Conservation (phyloP, 1,140 invertebrate species). For the Chlorops oryzae region DNA sequence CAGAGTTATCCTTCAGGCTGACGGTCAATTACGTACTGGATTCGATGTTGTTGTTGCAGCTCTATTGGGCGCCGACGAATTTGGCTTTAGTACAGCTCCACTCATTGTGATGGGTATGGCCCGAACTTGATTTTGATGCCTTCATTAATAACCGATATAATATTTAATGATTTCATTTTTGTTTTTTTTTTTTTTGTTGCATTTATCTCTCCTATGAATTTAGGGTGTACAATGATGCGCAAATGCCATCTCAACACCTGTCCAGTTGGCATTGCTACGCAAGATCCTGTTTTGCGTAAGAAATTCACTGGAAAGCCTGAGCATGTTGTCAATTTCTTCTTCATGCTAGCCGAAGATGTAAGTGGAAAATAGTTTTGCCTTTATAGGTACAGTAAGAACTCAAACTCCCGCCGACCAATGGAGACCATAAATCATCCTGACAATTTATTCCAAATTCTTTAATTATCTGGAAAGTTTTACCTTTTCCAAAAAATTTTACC, state of each 20-base stretch:
- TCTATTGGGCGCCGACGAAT: slow-evolving; percentile 93
- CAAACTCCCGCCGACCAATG: no score
- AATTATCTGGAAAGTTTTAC: no score
- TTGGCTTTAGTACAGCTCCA: slow-evolving; percentile 97
- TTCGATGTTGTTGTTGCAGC: slow-evolving; percentile 97
- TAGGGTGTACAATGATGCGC: slow-evolving; percentile 98
- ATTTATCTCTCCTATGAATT: background rate
- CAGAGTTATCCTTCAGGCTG: slow-evolving; percentile 89
- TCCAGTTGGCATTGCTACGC: slow-evolving; percentile 96
- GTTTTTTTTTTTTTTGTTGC: background rate
- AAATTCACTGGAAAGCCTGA: slow-evolving; percentile 98
- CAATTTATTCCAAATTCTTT: no score
- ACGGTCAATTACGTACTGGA: slow-evolving; percentile 89
- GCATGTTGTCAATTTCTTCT: slow-evolving; percentile 96
- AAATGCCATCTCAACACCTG: slow-evolving; percentile 99
- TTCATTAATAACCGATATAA: no score
- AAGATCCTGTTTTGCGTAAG: slow-evolving; percentile 89
- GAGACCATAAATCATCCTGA: no score
- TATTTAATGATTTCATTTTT: background rate
- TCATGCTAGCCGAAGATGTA: slow-evolving; percentile 96
- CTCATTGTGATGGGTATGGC: slow-evolving; percentile 83
- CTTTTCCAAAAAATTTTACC: no score
- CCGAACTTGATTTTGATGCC: no score
- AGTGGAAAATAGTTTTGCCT: no score
- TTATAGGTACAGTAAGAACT: no score